These are phyloP conservation scores for Parelbella ahira DNA, from an alignment of 2,888 invertebrate species.

Conservation along the genomic window DNA sequence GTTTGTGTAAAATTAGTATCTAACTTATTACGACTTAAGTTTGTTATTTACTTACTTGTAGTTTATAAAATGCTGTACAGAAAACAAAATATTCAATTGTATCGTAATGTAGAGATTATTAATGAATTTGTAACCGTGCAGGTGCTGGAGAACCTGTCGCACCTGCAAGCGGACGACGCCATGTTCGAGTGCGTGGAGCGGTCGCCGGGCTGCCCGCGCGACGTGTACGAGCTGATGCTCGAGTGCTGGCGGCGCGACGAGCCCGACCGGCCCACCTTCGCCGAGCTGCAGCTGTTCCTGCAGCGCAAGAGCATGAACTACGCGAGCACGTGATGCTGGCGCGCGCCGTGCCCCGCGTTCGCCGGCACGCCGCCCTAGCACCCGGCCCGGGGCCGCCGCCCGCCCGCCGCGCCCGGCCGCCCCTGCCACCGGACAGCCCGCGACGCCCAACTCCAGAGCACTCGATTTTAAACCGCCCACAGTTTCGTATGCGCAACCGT, in stretches of 20 bases:
- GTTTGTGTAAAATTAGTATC: no score
- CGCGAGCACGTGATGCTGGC: conserved; percentile 54
- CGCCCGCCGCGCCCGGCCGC: no score
- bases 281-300: conserved; percentile 90
- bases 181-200: conserved; percentile 83
- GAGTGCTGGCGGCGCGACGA: conserved; percentile 92
- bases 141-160: conserved; percentile 90
- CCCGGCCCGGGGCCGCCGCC: neutral
- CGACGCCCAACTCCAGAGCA: no score
- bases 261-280: conserved; percentile 87
- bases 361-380: neutral
- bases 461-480: no score
- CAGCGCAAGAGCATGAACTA: conserved; percentile 72
- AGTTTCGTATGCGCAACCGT: no score
- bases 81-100: no score
- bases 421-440: no score
- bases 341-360: conserved; percentile 29
- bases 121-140: no score
- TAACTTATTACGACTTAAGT: no score
- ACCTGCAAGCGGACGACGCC: conserved; percentile 83
- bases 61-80: no score
- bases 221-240: conserved; percentile 91
- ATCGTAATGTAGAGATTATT: no score
- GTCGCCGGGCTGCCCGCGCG: conserved; percentile 86
- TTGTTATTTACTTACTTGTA: no score